Conservation (phyloP, 2,797 vertebrate genomes). For the Myripristis murdjan region DNA sequence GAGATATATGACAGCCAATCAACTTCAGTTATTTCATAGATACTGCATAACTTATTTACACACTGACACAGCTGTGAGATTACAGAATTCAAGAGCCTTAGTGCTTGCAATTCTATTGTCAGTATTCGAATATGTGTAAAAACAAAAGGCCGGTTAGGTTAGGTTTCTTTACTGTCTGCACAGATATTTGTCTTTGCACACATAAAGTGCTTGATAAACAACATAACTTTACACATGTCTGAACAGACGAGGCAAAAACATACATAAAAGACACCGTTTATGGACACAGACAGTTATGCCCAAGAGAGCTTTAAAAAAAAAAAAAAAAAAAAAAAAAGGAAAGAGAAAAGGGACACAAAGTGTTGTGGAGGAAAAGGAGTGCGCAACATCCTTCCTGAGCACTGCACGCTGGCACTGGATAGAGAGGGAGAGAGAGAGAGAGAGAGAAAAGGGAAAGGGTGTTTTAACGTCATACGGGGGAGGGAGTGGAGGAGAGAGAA, state of each 20-base stretch:
- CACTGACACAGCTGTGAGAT: neutral
- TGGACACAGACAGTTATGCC: too few species aligned
- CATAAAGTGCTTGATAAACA: too few species aligned
- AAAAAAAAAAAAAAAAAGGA: neutral
- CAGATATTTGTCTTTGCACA: too few species aligned
- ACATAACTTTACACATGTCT: too few species aligned
- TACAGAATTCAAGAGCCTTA: neutral
- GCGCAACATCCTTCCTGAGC: conserved; percentile 54
- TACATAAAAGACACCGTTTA: too few species aligned
- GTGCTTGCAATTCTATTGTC: too few species aligned
- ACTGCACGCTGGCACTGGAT: neutral
- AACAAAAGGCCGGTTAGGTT: too few species aligned
- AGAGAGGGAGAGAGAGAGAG: conserved; percentile 6
- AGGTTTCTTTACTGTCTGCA: too few species aligned
- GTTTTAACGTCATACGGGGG: neutral
- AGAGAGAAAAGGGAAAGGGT: neutral
- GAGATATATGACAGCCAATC: too few species aligned
- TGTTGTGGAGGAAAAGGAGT: conserved; percentile 42
- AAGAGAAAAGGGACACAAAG: conserved; percentile 10
- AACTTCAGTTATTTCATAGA: neutral
- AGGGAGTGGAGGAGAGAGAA: neutral
- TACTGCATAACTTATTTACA: neutral
- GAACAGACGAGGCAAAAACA: too few species aligned
- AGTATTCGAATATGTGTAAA: too few species aligned
- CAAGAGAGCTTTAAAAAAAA: too few species aligned